phyloP scores from a whole-genome alignment of 2,797 vertebrate species.

The Euphonia xanthogaster region DNA sequence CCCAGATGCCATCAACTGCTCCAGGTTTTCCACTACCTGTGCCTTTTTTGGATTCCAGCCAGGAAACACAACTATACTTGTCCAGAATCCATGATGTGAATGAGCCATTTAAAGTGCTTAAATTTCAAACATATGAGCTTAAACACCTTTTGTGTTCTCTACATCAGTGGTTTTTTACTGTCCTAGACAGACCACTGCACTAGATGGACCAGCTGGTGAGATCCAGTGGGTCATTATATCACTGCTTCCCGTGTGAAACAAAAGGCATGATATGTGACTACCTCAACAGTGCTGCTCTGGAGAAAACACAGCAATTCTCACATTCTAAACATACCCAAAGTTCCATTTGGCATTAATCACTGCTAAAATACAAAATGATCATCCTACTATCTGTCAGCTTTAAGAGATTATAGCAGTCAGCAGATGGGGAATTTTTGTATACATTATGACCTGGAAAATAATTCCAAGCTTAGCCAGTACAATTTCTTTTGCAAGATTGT shows the following conservation, averaged over 20 bases:
- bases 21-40: background rate
- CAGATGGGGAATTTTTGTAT: background rate
- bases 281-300: background rate
- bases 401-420: background rate
- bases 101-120: background rate
- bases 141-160: background rate
- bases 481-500: background rate
- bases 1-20: background rate
- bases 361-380: background rate
- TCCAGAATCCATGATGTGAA: background rate
- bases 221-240: background rate
- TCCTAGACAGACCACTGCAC: background rate
- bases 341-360: background rate
- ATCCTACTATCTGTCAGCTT: background rate
- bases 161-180: fast-evolving
- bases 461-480: background rate
- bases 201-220: background rate
- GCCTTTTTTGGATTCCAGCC: background rate
- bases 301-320: background rate
- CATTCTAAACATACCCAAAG: background rate
- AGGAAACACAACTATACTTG: background rate
- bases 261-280: background rate
- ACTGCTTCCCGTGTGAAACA: background rate
- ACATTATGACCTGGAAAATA: background rate
- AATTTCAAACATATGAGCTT: background rate